phyloP scores from a whole-genome alignment of 1,140 invertebrate genomes.

The Marisa cornuarietis region DNA sequence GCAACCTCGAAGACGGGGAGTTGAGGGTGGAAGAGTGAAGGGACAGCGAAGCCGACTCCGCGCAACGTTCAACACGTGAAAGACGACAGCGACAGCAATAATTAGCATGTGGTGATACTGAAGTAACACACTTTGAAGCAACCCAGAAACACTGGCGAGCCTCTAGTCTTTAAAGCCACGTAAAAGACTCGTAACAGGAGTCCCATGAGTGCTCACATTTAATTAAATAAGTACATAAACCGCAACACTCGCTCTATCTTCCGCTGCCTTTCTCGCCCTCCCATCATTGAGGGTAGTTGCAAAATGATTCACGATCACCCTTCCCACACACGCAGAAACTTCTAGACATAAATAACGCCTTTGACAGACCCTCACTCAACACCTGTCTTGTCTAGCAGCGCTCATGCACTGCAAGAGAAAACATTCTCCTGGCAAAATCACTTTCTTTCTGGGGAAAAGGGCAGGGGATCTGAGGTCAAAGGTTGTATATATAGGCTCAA shows the following conservation, averaged over 20 bases:
- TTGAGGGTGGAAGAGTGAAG: too few relatives aligned
- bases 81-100: too few relatives aligned
- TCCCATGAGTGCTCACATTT: background rate
- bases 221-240: too few relatives aligned
- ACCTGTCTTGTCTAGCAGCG: too few relatives aligned
- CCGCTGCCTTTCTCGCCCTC: background rate
- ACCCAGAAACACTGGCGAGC: too few relatives aligned
- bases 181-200: background rate
- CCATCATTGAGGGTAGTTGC: background rate
- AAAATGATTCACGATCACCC: background rate
- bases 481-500: background rate
- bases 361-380: slow-evolving; percentile 6
- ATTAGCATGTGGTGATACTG: slow-evolving; percentile 41
- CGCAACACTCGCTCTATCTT: background rate
- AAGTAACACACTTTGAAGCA: slow-evolving; percentile 26
- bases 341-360: background rate
- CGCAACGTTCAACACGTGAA: background rate
- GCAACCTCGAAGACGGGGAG: background rate
- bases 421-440: background rate
- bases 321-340: background rate
- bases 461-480: background rate
- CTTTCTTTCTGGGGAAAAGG: background rate
- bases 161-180: background rate
- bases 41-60: too few relatives aligned
- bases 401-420: background rate